Conservation (phyloP, 2,888 invertebrate genomes). For the Epinotia demarniana region DNA sequence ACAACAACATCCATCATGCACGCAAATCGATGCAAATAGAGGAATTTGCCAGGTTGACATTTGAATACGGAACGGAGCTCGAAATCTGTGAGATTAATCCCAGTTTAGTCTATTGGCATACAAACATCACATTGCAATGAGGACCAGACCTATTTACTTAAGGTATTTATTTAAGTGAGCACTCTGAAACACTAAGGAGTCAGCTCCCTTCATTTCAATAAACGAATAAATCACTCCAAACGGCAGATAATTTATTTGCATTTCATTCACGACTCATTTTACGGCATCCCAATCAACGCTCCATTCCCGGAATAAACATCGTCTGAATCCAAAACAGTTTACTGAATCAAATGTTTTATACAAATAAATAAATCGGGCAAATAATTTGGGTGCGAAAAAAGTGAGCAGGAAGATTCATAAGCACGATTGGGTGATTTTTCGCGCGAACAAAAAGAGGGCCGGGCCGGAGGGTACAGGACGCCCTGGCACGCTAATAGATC, state of each 20-base stretch:
- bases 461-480: slow-evolving; percentile 56
- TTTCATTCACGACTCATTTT: slow-evolving; percentile 58
- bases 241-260: slow-evolving; percentile 63
- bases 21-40: slow-evolving; percentile 1
- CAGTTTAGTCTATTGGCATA: background rate
- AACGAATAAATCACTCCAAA: slow-evolving; percentile 55
- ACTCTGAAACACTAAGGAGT: slow-evolving; percentile 42
- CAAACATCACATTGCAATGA: slow-evolving; percentile 1
- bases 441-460: slow-evolving; percentile 60
- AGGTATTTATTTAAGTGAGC: background rate
- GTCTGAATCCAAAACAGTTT: slow-evolving; percentile 61
- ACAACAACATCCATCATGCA: background rate
- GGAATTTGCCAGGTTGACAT: background rate
- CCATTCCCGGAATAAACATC: slow-evolving; percentile 62
- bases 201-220: slow-evolving; percentile 55
- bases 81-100: background rate
- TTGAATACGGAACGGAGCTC: background rate
- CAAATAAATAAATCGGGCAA: slow-evolving; percentile 63
- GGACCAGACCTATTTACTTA: background rate
- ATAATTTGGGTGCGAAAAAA: slow-evolving; percentile 58
- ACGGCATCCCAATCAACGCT: slow-evolving; percentile 60
- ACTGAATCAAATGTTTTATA: slow-evolving; percentile 67
- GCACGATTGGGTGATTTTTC: slow-evolving; percentile 66
- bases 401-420: slow-evolving; percentile 63
- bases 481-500: slow-evolving; percentile 69